phyloP scores from a whole-genome alignment of 2,797 vertebrate species.

The Loris lydekkerianus region DNA sequence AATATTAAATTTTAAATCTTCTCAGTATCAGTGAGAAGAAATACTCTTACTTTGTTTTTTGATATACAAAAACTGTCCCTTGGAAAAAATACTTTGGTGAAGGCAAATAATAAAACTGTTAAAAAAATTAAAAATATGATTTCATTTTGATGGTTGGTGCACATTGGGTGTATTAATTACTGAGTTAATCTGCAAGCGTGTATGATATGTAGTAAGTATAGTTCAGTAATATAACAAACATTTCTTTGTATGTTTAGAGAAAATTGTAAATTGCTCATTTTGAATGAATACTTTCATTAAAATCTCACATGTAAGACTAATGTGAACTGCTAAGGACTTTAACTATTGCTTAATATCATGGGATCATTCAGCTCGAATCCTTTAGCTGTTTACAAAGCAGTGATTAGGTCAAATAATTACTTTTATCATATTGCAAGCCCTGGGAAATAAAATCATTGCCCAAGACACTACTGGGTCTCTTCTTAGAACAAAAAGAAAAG shows the following conservation, averaged over 20 bases:
- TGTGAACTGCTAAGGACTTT: neutral
- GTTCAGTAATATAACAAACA: neutral
- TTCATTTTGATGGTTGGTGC: neutral
- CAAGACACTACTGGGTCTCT: neutral
- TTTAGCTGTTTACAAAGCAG: neutral
- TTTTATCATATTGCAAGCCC: slow-evolving; percentile 8
- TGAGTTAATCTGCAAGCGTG: neutral
- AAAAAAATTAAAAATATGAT: slow-evolving; percentile 58
- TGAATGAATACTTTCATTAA: neutral
- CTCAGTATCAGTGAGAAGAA: neutral
- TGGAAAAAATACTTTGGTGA: neutral
- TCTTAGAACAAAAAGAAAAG: neutral
- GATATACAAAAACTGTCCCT: neutral
- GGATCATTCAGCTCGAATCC: neutral
- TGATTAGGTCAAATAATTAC: neutral
- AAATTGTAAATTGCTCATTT: neutral
- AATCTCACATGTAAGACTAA: neutral
- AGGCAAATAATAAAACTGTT: neutral
- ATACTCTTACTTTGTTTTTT: slow-evolving; percentile 56
- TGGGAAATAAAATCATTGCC: neutral
- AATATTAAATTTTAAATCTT: slow-evolving; percentile 73
- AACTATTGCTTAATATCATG: neutral
- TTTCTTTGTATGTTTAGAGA: neutral
- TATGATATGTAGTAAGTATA: neutral
- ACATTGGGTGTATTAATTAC: neutral